Evolutionary conservation across 2,888 invertebrate genomes (phyloP).

Genomic region (Polymixis lichenea): DNA sequence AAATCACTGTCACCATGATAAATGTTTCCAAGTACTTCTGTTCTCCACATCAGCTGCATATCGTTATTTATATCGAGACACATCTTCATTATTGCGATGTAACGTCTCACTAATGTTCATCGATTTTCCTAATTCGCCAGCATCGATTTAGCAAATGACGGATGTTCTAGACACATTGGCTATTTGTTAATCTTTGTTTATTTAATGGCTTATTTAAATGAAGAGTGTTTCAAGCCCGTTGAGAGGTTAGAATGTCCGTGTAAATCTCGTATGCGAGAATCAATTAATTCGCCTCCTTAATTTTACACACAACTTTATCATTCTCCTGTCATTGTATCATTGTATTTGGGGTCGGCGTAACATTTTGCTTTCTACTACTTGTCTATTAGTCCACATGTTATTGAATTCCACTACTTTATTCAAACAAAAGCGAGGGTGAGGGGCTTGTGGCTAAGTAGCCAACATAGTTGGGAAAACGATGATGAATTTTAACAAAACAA

Average conservation of each 20-base stretch:
- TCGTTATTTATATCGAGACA: background rate
- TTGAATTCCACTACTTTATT: background rate
- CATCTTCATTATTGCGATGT: background rate
- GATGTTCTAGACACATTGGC: background rate
- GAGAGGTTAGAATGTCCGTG: background rate
- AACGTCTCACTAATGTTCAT: background rate
- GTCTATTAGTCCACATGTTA: background rate
- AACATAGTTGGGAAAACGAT: too few relatives aligned
- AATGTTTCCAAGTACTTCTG: conserved; percentile 49
- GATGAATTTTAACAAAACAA: too few relatives aligned
- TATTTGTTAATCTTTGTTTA: conserved; percentile 17
- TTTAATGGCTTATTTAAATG: background rate
- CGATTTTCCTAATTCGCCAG: background rate
- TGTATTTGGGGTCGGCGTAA: background rate
- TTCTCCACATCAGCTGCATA: background rate
- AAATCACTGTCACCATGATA: conserved; percentile 62
- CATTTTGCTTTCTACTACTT: background rate
- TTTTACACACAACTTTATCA: background rate
- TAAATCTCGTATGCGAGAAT: background rate
- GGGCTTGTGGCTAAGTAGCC: too few relatives aligned
- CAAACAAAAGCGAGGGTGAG: too few relatives aligned
- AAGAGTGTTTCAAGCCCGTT: background rate
- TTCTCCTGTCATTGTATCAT: background rate
- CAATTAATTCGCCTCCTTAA: background rate
- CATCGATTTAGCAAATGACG: conserved; percentile 10